Evolutionary conservation across 2,113 vertebrate species (phyloP), one percentile per base, ranked within the genome.

Genomic region (Ovis aries): DNA sequence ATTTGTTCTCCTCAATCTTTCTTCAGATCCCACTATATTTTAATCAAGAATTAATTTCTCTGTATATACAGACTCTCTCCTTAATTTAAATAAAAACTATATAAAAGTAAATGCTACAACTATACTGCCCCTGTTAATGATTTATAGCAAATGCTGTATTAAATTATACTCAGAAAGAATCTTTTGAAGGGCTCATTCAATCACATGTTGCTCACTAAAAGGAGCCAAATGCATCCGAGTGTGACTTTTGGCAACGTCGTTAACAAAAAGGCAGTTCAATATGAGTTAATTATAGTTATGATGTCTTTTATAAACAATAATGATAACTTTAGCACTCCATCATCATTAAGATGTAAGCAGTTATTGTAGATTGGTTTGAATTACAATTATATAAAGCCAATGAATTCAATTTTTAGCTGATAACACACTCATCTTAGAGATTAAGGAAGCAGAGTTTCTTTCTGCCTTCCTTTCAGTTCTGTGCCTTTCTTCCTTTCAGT

Each of bases 271-370:
- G 81, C 94, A 95, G 62, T 94, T 98, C 89, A 97, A 62, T 43
- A 50, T 77, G 10, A 62, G 57, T 60, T 95, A 91, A 97, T 98
- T 96, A 94, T 92, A 94, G 89, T 84, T 92, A 96, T 94, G 50
- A 92, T 94, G 64, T 57, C 77, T 95, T 94, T 94, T 95, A 94
- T 94, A 98, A 97, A 97, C 96, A 98, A 87, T 94, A 97, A 88
- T 84, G 85, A 67, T 90, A 92, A 92, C 67, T 84, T 92, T 67
- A 96, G 94, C 57, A 21, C 27, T 91, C 33, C 62, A 98, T 97
- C 94, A 64, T 86, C 48, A 96, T 82, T 98, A 94, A 91, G 78
- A 95, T 94, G 4, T 82, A 93, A 93, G 96, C 50, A 83, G 67
- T 55, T 95, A n/a, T 52, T 88, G 21, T 95, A 78, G 50, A 62